A percentile compares a stretch with the other conserved stretches of the same genome.
These are phyloP conservation scores for Automeris io DNA, from an alignment of 2,888 invertebrate genomes.

Conservation along the genomic window DNA sequence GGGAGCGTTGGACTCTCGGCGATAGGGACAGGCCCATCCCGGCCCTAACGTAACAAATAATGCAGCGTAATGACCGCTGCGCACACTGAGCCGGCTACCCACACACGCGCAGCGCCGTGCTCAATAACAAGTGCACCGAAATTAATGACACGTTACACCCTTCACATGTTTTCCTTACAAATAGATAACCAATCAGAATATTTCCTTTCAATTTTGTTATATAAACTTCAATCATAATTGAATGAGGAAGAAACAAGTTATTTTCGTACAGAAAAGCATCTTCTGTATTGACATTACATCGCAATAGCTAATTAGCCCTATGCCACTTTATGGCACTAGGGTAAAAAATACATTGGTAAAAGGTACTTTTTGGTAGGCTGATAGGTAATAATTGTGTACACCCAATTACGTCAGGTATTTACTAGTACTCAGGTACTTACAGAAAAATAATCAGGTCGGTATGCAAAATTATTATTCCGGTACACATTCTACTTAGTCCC, in stretches of 20 bases:
- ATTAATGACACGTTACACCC: conserved; percentile 49
- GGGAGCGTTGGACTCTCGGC: conserved; percentile 60
- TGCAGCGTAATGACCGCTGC: conserved; percentile 60
- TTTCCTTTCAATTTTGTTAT: conserved; percentile 1
- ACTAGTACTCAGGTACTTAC: too few species aligned
- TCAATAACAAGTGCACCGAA: conserved; percentile 53
- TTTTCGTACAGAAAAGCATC: too few species aligned
- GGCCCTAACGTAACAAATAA: conserved; percentile 65
- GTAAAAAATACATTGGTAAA: too few species aligned
- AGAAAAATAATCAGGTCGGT: too few species aligned
- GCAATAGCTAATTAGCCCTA: too few species aligned
- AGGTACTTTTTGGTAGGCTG: too few species aligned
- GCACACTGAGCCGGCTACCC: conserved; percentile 41
- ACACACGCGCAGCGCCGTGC: conserved; percentile 27
- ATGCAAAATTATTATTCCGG: too few species aligned
- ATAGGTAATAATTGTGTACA: too few species aligned
- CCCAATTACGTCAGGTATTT: too few species aligned
- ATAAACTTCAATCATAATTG: background rate
- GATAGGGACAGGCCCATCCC: conserved; percentile 61
- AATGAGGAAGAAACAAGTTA: background rate
- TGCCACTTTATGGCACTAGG: too few species aligned
- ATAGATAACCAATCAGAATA: conserved; percentile 8
- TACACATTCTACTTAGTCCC: too few species aligned
- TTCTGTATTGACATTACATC: too few species aligned
- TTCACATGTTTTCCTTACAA: conserved; percentile 9